Evolutionary conservation across 2,888 invertebrate species (phyloP), one percentile per base, ranked within the genome.

Genomic region (Chromoteleia sp.): DNA sequence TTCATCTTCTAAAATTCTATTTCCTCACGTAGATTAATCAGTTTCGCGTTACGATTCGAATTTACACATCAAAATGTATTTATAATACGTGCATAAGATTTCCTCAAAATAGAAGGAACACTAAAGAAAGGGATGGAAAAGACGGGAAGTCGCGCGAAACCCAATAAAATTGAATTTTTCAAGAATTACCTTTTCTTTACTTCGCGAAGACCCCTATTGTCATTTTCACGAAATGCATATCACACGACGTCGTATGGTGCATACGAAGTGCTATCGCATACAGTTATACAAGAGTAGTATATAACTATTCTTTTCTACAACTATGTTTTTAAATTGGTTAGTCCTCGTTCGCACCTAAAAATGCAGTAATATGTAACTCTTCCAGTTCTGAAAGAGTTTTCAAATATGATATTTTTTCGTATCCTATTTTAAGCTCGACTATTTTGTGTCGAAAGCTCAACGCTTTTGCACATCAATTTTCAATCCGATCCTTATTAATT

Each of bases 181-280:
- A 43, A 43, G 43, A 8, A 43, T 43, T 17, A 17, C 43, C 43
- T 43, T 43, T 43, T 43, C 43, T 17, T 17, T 17, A 43, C 17
- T 43, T 25, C 17, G 43, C 43, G n/a, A 43, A 43, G 43, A 43
- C 17, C 17, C 7, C 43, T 43, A 43, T 43, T 43, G 43, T 43
- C 43, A 43, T 43, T 43, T 17, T 43, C 43, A 7, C 43, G 43
- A 43, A 43, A 43, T 43, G 43, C 43, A 43, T 43, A 43, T 43
- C 43, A 43, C 17, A 17, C 1, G 43, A 4, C 17, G 7, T 17
- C 17, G 43, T 43, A 17, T 7, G 39, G 14, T 3, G 14, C 14
- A 2, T 12, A n/a, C n/a, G n/a, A n/a, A n/a, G n/a, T n/a, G n/a
- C n/a, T n/a, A n/a, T n/a, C 8, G 8, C 14, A 6, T 14, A 39